Conservation (phyloP, 2,113 vertebrate genomes). For the Oryzias woworae region DNA sequence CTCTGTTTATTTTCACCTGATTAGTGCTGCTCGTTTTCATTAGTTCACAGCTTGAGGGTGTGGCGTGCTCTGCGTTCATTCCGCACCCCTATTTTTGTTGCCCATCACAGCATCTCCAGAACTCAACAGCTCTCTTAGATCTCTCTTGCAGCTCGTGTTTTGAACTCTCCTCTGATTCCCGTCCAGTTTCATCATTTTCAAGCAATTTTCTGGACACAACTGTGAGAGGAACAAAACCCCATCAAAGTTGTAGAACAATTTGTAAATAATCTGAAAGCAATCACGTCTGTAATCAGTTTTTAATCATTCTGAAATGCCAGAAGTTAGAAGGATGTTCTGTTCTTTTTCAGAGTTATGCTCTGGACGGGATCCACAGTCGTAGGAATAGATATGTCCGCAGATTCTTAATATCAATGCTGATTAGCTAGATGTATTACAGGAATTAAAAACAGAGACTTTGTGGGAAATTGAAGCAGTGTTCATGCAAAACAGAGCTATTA, state of each 20-base stretch:
- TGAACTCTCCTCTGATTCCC: constrained; percentile 32
- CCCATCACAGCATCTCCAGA: constrained; percentile 50
- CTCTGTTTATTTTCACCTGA: constrained; percentile 72
- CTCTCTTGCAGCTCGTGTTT: not conserved
- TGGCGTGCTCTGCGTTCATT: constrained; percentile 64
- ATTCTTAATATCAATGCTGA: constrained; percentile 30
- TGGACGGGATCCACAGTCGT: constrained; percentile 33
- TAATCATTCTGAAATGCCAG: constrained; percentile 38
- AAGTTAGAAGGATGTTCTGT: constrained; percentile 39
- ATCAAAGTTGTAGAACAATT: constrained; percentile 1
- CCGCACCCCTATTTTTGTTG: constrained; percentile 53
- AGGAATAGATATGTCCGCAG: constrained; percentile 28
- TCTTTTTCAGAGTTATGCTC: constrained; percentile 37
- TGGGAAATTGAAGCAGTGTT: constrained; percentile 7
- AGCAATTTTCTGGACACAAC: constrained; percentile 16
- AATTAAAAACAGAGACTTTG: constrained; percentile 6
- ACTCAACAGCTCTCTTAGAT: constrained; percentile 9
- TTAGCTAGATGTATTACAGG: constrained; percentile 36
- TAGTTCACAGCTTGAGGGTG: constrained; percentile 36
- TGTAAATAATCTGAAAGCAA: constrained; percentile 21
- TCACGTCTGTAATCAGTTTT: constrained; percentile 20
- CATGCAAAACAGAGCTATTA: too few relatives aligned
- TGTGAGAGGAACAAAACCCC: constrained; percentile 19
- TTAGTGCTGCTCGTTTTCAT: constrained; percentile 67
- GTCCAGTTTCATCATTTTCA: constrained; percentile 14